Evolutionary conservation across 2,113 vertebrate species (phyloP).

Genomic region (Haplotaxodon microlepis): DNA sequence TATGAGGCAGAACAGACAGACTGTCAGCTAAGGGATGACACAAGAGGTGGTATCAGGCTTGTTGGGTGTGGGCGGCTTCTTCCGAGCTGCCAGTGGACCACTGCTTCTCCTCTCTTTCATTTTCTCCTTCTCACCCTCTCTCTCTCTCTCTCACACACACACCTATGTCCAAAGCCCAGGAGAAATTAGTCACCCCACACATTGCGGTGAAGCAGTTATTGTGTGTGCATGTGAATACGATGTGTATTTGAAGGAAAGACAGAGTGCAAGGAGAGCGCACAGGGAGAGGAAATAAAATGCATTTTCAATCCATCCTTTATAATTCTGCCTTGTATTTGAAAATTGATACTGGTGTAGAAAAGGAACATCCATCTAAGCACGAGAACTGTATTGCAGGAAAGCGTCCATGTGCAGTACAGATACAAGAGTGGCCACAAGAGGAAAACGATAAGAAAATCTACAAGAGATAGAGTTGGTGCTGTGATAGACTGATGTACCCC

Average conservation of each 20-base stretch:
- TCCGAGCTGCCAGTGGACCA: constrained; percentile 39
- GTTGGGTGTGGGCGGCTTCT: constrained; percentile 43
- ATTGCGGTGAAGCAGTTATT: not conserved
- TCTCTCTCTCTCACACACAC: not conserved
- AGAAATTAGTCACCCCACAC: constrained; percentile 69
- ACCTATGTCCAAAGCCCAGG: constrained; percentile 60
- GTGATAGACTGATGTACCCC: not conserved
- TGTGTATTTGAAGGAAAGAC: not conserved
- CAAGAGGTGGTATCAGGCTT: constrained; percentile 31
- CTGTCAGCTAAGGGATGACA: constrained; percentile 27
- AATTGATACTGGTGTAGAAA: constrained; percentile 41
- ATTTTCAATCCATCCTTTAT: constrained; percentile 49
- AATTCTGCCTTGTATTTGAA: constrained; percentile 51
- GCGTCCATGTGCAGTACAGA: not conserved
- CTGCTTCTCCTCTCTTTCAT: constrained; percentile 44
- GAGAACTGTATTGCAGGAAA: not conserved
- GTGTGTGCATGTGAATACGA: not conserved
- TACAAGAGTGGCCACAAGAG: not conserved
- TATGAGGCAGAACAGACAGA: constrained; percentile 15
- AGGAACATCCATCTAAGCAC: constrained; percentile 21
- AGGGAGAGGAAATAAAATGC: constrained; percentile 20
- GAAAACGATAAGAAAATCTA: not conserved
- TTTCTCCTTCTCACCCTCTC: constrained; percentile 50
- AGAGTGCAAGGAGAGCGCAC: not conserved
- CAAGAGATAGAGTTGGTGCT: not conserved